Evolutionary conservation across 2,797 vertebrate species (phyloP).

Genomic region (Chelidonichthys spinosus): DNA sequence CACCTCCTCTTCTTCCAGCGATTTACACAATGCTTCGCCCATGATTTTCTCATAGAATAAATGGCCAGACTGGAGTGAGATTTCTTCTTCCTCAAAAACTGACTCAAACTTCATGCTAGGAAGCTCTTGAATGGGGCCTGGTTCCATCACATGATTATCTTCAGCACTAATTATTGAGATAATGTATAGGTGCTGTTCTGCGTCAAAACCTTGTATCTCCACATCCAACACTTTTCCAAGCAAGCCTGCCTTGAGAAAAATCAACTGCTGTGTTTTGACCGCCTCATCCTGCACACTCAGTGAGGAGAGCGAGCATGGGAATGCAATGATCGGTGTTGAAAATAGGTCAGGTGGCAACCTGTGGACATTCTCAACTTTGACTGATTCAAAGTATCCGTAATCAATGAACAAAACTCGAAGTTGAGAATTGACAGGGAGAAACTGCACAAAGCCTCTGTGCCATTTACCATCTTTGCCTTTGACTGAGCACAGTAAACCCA

Average conservation of each 20-base stretch:
- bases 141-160: slow-evolving; percentile 24
- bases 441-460: slow-evolving; percentile 91
- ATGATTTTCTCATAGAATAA: slow-evolving; percentile 53
- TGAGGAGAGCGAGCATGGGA: slow-evolving; percentile 88
- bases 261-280: slow-evolving; percentile 80
- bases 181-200: slow-evolving; percentile 81
- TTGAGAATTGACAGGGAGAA: slow-evolving; percentile 83
- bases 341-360: slow-evolving; percentile 87
- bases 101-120: slow-evolving; percentile 18
- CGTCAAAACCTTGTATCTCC: slow-evolving; percentile 78
- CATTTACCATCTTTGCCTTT: slow-evolving; percentile 90
- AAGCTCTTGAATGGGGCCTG: slow-evolving; percentile 17
- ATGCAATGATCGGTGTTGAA: slow-evolving; percentile 85
- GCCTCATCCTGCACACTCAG: slow-evolving; percentile 71
- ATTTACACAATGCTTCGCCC: slow-evolving; percentile 38
- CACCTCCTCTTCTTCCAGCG: slow-evolving; percentile 77
- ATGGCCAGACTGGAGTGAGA: slow-evolving; percentile 8
- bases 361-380: slow-evolving; percentile 83
- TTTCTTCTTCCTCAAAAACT: not conserved
- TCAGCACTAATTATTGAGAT: slow-evolving; percentile 77
- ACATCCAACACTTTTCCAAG: slow-evolving; percentile 82
- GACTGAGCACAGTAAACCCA: slow-evolving; percentile 90
- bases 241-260: slow-evolving; percentile 84
- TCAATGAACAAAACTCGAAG: slow-evolving; percentile 92
- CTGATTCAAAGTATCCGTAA: slow-evolving; percentile 88